Evolutionary conservation across 2,888 invertebrate species (phyloP), one percentile per base, ranked within the genome.

Genomic region (Anodontia alba): DNA sequence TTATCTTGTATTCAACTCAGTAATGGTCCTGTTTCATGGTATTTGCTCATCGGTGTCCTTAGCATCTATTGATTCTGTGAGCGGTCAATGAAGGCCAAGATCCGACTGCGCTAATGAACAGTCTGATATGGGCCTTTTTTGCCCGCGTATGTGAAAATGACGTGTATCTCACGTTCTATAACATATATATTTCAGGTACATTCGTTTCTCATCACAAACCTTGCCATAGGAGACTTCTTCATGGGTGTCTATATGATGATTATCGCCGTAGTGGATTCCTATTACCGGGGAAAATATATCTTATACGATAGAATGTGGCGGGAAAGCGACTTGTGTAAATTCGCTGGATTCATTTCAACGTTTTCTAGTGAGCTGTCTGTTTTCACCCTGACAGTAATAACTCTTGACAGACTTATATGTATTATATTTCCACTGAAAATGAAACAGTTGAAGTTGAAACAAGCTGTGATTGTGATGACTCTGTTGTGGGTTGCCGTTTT

Each of bases 121-220:
- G n/a, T n/a, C n/a, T n/a, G n/a, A n/a, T n/a, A n/a, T n/a, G n/a
- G n/a, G n/a, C n/a, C n/a, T n/a, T n/a, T n/a, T n/a, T n/a, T n/a
- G n/a, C n/a, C n/a, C n/a, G n/a, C n/a, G n/a, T n/a, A n/a, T n/a
- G n/a, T n/a, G n/a, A n/a, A n/a, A n/a, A n/a, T n/a, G n/a, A n/a
- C n/a, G n/a, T n/a, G n/a, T n/a, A n/a, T n/a, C n/a, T n/a, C n/a
- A n/a, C n/a, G n/a, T n/a, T n/a, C n/a, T n/a, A n/a, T n/a, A n/a
- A n/a, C n/a, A n/a, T n/a, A n/a, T n/a, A n/a, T n/a, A n/a, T 76
- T 84, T 10, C 89, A 93, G 95, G 95, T 95, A 2, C 95, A 95
- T 89, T 95, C 93, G 0, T 92, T 94, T 83, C 88, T 94, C 33
- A 94, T 94, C 72, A 93, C 92, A 17, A 93, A 94, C 76, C 87